Percentiles rank a stretch among this genome's conserved stretches.
These are phyloP conservation scores for Caenorhabditis drosophilae DNA, from an alignment of 2,888 invertebrate genomes.

Conservation along the genomic window DNA sequence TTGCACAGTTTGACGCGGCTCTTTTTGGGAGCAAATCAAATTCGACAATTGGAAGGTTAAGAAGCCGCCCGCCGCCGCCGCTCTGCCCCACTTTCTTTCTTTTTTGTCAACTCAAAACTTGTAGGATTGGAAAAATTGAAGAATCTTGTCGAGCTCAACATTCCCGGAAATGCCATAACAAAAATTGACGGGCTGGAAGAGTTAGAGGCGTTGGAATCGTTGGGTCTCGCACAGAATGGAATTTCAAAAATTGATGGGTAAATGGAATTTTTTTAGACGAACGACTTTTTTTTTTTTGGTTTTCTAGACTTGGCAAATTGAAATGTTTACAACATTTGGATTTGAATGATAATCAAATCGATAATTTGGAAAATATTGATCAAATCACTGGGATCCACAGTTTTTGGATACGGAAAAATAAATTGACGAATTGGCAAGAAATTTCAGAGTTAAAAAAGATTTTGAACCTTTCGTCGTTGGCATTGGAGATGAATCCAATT, in stretches of 20 bases:
- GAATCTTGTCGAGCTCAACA: conserved; percentile 33
- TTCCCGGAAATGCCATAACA: conserved; percentile 43
- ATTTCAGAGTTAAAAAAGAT: conserved; percentile 20
- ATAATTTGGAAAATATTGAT: conserved; percentile 44
- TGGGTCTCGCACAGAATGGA: conserved; percentile 92
- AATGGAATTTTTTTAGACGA: too few relatives aligned
- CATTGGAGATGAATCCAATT: conserved; percentile 43
- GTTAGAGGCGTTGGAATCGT: conserved; percentile 79
- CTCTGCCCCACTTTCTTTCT: too few relatives aligned
- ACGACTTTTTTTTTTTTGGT: too few relatives aligned
- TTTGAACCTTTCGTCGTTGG: conserved; percentile 15
- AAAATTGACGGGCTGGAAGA: conserved; percentile 77
- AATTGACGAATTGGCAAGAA: conserved; percentile 40
- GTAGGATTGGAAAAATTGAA: conserved; percentile 16
- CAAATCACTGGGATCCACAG: conserved; percentile 48
- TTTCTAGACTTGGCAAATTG: conserved; percentile 6
- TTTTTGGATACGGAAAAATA: conserved; percentile 58
- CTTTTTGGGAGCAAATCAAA: conserved; percentile 94
- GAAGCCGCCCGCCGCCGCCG: too few relatives aligned
- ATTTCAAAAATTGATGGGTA: conserved; percentile 78
- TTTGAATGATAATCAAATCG: conserved; percentile 35
- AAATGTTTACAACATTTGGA: conserved; percentile 9
- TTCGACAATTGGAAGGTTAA: conserved; percentile 77
- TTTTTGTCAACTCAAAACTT: background rate
- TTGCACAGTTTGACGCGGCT: conserved; percentile 70